Percentiles rank a stretch among this genome's conserved stretches.
Conservation (phyloP, 2,888 invertebrate genomes). For the Leptinotarsa rubiginosa region DNA sequence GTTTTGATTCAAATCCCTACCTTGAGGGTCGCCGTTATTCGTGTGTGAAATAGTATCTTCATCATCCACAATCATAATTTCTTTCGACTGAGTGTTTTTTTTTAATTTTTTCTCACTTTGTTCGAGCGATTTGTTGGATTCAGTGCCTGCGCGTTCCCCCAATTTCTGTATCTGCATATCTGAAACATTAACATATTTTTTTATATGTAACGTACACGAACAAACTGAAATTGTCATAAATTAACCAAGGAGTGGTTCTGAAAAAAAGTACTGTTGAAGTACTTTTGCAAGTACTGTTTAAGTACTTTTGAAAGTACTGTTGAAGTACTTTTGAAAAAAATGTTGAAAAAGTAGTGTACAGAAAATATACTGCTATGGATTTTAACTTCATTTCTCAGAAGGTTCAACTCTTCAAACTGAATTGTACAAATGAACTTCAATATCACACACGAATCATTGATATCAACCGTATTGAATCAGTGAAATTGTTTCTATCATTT, state of each 20-base stretch:
- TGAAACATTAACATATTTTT: neutral
- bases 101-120: constrained; percentile 4
- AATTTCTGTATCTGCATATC: constrained; percentile 15
- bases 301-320: no score
- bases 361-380: no score
- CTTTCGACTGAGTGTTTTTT: neutral
- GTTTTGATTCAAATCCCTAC: constrained; percentile 9
- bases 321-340: no score
- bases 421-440: no score
- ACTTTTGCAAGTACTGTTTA: no score
- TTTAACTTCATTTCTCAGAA: no score
- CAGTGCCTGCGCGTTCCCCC: neutral
- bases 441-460: no score
- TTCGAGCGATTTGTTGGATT: neutral
- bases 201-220: neutral
- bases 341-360: no score
- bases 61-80: constrained; percentile 5
- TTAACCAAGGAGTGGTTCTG: neutral
- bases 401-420: no score
- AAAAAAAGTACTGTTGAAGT: no score
- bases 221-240: neutral
- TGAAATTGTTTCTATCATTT: no score
- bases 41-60: neutral
- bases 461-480: no score
- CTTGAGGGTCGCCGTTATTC: neutral